Evolutionary conservation across 1,140 invertebrate genomes (phyloP).

Genomic region (Listronotus bonariensis): DNA sequence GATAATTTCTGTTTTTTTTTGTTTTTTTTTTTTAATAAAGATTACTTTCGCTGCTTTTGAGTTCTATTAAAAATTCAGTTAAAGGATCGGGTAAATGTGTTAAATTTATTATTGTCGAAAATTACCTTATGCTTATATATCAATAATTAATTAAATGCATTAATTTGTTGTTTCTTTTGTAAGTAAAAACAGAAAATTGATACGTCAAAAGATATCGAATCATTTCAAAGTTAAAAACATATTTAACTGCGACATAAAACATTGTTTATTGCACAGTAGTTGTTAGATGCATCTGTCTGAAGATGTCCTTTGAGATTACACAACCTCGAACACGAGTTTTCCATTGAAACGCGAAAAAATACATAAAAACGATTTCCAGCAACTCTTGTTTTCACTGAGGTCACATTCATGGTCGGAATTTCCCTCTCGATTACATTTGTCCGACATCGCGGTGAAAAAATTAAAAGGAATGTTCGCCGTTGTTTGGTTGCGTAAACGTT

Average conservation of each 20-base stretch:
- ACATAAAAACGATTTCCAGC: constrained; percentile 4
- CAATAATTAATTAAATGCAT: no score
- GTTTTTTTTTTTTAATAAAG: no score
- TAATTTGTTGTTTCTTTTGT: no score
- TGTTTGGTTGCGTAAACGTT: neutral
- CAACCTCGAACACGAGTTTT: neutral
- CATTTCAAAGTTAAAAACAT: no score
- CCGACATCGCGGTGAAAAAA: constrained; percentile 1
- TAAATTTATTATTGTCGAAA: no score
- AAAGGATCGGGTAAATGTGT: no score
- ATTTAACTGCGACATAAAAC: neutral
- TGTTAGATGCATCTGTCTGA: neutral
- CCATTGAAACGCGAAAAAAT: neutral
- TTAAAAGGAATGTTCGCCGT: neutral
- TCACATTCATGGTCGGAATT: constrained; percentile 4
- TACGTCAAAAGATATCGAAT: no score
- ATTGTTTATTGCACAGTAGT: neutral
- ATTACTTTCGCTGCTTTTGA: no score
- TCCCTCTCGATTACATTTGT: constrained; percentile 8
- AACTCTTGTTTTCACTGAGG: neutral
- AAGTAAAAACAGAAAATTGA: no score
- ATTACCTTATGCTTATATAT: no score
- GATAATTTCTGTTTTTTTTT: no score
- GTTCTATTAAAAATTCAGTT: no score
- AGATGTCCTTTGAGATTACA: constrained; percentile 6